phyloP scores from a whole-genome alignment of 2,113 vertebrate species.

The Sebastes fasciatus region DNA sequence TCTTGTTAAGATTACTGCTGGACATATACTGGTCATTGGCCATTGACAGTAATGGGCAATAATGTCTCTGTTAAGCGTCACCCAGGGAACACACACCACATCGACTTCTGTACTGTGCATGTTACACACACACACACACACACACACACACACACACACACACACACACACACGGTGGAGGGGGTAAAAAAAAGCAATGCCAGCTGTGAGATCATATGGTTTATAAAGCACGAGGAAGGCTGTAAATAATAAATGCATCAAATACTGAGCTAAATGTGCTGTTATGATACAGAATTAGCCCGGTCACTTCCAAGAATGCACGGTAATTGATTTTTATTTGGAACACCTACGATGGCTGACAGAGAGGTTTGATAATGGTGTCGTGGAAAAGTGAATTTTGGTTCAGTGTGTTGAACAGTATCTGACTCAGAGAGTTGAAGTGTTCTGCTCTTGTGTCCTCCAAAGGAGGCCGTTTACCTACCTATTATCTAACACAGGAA shows the following conservation, averaged over 20 bases:
- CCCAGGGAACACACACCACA: slow-evolving; percentile 62
- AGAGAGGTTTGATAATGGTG: slow-evolving; percentile 27
- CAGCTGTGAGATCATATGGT: slow-evolving; percentile 30
- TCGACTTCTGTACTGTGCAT: slow-evolving; percentile 28
- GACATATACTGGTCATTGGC: slow-evolving; percentile 61
- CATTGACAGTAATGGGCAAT: slow-evolving; percentile 70
- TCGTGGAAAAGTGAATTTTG: slow-evolving; percentile 12
- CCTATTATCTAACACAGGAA: slow-evolving; percentile 23
- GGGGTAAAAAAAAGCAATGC: slow-evolving; percentile 55
- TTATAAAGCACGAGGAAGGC: neutral
- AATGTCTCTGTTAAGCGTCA: slow-evolving; percentile 61
- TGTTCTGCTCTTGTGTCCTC: slow-evolving; percentile 23
- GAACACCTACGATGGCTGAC: slow-evolving; percentile 42
- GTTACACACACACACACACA: slow-evolving; percentile 32
- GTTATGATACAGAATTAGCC: neutral
- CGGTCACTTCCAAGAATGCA: neutral
- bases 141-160: slow-evolving; percentile 23
- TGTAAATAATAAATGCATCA: neutral
- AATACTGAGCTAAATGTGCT: neutral
- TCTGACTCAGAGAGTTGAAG: slow-evolving; percentile 44
- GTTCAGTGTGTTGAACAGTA: neutral
- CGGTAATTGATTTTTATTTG: slow-evolving; percentile 7
- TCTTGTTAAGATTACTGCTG: slow-evolving; percentile 65
- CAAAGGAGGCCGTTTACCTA: neutral
- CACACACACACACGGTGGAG: slow-evolving; percentile 11